Conservation (phyloP, 2,888 invertebrate genomes). For the Andrena fulva region DNA sequence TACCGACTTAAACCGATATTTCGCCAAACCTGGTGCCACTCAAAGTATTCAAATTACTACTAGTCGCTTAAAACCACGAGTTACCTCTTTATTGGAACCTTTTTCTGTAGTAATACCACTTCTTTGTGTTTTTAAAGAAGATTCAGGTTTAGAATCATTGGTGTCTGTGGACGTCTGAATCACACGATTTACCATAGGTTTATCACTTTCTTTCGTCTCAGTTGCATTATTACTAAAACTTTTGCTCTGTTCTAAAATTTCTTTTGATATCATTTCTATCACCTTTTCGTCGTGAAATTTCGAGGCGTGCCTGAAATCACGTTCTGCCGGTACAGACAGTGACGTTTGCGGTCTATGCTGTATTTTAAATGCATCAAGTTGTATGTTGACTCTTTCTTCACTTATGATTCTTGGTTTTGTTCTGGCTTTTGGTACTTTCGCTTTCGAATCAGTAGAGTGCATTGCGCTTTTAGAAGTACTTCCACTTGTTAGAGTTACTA, state of each 20-base stretch:
- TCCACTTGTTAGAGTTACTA: slow-evolving; percentile 10
- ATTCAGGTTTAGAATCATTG: slow-evolving; percentile 10
- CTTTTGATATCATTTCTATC: slow-evolving; percentile 78
- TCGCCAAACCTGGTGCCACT: too few species aligned
- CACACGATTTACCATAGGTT: slow-evolving; percentile 22
- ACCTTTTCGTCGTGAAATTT: slow-evolving; percentile 70
- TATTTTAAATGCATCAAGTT: slow-evolving; percentile 68
- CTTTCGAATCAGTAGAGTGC: slow-evolving; percentile 34
- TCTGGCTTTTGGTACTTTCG: slow-evolving; percentile 30
- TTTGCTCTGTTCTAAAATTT: slow-evolving; percentile 81
- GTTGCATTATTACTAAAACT: slow-evolving; percentile 68
- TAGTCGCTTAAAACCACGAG: not conserved
- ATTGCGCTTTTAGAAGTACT: slow-evolving; percentile 60
- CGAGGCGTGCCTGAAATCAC: slow-evolving; percentile 16
- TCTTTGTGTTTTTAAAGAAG: slow-evolving; percentile 16
- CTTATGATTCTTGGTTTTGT: slow-evolving; percentile 77
- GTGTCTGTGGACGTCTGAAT: slow-evolving; percentile 25
- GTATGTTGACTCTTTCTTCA: slow-evolving; percentile 76
- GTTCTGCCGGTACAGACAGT: slow-evolving; percentile 40
- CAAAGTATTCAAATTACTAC: slow-evolving; percentile 4
- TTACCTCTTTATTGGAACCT: slow-evolving; percentile 59
- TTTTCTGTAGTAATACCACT: slow-evolving; percentile 40
- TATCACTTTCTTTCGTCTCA: slow-evolving; percentile 28
- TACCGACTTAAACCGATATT: too few species aligned
- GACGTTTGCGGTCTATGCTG: slow-evolving; percentile 50